These are phyloP conservation scores for Percopsis transmontana DNA, from an alignment of 2,113 vertebrate species.

Conservation along the genomic window DNA sequence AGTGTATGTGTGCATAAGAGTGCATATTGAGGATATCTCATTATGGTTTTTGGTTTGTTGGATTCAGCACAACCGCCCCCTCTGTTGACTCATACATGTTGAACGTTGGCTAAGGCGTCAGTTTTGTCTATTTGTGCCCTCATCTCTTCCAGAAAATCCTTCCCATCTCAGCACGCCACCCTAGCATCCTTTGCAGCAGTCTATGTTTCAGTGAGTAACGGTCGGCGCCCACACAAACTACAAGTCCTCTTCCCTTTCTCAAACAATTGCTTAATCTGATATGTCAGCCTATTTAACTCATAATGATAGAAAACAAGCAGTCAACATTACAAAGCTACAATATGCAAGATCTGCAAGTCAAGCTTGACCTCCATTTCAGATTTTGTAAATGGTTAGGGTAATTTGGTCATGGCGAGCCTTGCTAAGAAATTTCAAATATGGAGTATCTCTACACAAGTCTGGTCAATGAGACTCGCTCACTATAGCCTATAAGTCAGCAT, in stretches of 20 bases:
- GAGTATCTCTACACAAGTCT: too few relatives aligned
- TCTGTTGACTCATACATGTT: constrained; percentile 12
- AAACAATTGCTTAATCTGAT: neutral
- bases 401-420: too few relatives aligned
- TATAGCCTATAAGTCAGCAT: too few relatives aligned
- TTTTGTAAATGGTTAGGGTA: too few relatives aligned
- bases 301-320: neutral
- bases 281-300: neutral
- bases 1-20: neutral
- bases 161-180: constrained; percentile 97
- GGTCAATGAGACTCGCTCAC: too few relatives aligned
- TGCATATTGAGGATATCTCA: neutral
- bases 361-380: too few relatives aligned
- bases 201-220: constrained; percentile 94
- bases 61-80: neutral
- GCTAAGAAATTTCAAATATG: too few relatives aligned
- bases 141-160: constrained; percentile 90
- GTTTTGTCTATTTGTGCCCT: constrained; percentile 26
- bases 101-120: constrained; percentile 1
- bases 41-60: neutral
- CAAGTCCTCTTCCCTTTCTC: neutral
- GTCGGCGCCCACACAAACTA: constrained; percentile 2
- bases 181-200: constrained; percentile 96
- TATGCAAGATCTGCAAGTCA: too few relatives aligned
- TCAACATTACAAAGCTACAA: too few relatives aligned